Evolutionary conservation across 2,797 vertebrate species (phyloP), one percentile per base, ranked within the genome.

Genomic region (Sebastes oblongus): DNA sequence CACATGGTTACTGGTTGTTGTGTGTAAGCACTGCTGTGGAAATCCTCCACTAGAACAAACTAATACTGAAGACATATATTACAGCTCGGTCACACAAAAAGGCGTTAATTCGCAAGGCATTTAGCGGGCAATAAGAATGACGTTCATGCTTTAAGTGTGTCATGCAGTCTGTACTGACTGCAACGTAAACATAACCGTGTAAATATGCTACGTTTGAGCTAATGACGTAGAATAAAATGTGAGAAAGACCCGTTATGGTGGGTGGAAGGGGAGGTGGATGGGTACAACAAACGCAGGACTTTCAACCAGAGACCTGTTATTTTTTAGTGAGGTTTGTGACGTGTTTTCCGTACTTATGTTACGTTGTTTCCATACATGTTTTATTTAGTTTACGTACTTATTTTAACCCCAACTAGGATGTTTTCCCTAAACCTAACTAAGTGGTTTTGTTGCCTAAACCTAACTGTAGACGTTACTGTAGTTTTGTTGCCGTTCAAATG

Each of bases 21-120:
- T 52, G 56, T 77, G 27, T 36, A 5, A 52, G 59, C 20, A 12
- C 30, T 16, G 1, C 66, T 16, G 7, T 0, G 16, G 25, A 34
- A 66, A 80, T 80, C 79, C 74, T 78, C 55, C 18, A 24, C 30
- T 20, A 75, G 64, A 66, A 64, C 25, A 80, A 80, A 64, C 34
- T 54, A 71, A 62, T 79, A 61, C 4, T 18, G 22, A 32, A 22
- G 30, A 67, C 18, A 32, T 61, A 12, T 39, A 20, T 56, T 39
- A 27, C 58, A 52, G 46, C 18, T 0, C 16, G 0, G 42, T 52
- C 46, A 18, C 46, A 52, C 18, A 52, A 52, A 52, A 52, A 52
- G 18, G 18, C 8, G 18, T 50, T 52, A 52, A 50, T 20, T 50
- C 18, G 7, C 42, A 0, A 50, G 42, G 42, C 42, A 8, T 50